phyloP scores from a whole-genome alignment of 1,140 invertebrate genomes.

The Heliconius melpomene region DNA sequence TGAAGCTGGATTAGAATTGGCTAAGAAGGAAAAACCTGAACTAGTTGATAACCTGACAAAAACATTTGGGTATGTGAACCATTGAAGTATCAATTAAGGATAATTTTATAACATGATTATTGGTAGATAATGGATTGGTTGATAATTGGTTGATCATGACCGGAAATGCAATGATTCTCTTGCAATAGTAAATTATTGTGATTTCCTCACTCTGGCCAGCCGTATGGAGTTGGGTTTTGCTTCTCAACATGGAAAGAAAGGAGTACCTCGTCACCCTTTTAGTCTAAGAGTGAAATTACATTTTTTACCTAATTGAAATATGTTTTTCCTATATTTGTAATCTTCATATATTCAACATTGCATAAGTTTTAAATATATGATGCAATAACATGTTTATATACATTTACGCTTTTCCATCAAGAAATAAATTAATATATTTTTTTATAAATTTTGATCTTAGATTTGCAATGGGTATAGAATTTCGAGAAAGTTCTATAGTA shows the following conservation, averaged over 20 bases:
- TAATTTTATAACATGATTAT: constrained; percentile 9
- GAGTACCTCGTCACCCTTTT: too few relatives aligned
- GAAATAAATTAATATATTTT: background rate
- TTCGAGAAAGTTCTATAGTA: constrained; percentile 95
- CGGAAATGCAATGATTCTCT: too few relatives aligned
- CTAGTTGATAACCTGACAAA: constrained; percentile 96
- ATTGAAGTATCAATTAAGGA: constrained; percentile 8
- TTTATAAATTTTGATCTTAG: constrained; percentile 49
- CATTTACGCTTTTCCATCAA: background rate
- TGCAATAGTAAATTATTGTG: too few relatives aligned
- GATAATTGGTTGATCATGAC: too few relatives aligned
- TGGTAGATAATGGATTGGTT: too few relatives aligned
- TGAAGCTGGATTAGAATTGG: constrained; percentile 89
- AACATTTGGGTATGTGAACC: constrained; percentile 87
- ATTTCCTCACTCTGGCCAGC: too few relatives aligned
- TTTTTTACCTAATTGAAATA: too few relatives aligned
- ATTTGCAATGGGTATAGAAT: constrained; percentile 99
- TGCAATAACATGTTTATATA: background rate
- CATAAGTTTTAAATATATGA: background rate
- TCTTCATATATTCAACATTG: background rate
- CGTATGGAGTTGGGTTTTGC: too few relatives aligned
- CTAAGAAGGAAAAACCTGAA: constrained; percentile 93
- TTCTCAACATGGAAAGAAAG: too few relatives aligned
- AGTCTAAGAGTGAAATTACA: too few relatives aligned
- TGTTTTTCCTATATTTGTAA: background rate